Evolutionary conservation across 1,140 invertebrate species (phyloP), one percentile per base, ranked within the genome.

Genomic region (Monomorium pharaonis): DNA sequence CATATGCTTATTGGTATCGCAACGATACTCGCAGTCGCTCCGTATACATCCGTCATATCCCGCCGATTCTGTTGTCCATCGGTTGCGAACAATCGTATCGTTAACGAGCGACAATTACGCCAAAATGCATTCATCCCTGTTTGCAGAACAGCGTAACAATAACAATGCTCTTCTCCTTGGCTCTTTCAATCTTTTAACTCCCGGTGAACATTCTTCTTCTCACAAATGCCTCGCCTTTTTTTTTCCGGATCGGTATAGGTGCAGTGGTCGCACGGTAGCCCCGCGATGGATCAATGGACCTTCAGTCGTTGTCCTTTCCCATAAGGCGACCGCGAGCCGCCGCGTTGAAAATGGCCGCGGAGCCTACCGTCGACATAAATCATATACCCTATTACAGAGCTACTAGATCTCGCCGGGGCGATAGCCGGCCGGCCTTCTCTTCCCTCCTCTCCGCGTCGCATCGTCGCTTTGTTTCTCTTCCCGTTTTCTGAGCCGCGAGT

Each of bases 321-420:
- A 91, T 90, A 89, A 89, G 88, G 85, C 84, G 88, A 65, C 72
- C 63, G 47, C 44, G 74, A 54, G 42, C 62, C 69, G 75, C 76
- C 54, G 70, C 80, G 87, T 93, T 93, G 90, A 91, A 93, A 94
- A 92, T 89, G 86, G 78, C 83, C 86, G 67, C 87, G 88, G 86
- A 83, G 84, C 81, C 84, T 85, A 76, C 75, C 77, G 67, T 65
- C 88, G 91, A 92, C 93, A 93, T 94, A 94, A 94, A 94, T 94
- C 93, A 94, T 94, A 94, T 75, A 93, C 89, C 91, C 92, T 88
- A 93, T 94, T 94, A 94, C 91, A 91, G 92, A 77, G 91, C 91
- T 92, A 92, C 91, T 93, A 94, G 93, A 94, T 94, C 91, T 77
- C 88, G 84, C 58, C 85, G 86, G 70, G 75, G 83, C 91, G 93